Base-by-base conservation (phyloP, 2,113 vertebrate species). In the Bufo gargarizans region DNA sequence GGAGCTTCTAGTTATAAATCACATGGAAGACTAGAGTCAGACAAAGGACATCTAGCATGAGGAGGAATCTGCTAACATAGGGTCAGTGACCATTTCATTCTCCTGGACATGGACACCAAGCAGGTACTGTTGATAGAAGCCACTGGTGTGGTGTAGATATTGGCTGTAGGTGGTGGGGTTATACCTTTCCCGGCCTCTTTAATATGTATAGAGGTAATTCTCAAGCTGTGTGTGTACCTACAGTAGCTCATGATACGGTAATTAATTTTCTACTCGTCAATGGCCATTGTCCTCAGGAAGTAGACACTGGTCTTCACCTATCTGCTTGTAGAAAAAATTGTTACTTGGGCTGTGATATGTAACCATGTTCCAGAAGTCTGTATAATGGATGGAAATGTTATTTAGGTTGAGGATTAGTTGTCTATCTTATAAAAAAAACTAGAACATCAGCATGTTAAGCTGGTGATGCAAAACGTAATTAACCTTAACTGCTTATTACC, bases 61-160 rank as follows among this genome's bases (percentile, higher is more conserved):
- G 67, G 67, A 43, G 33, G 13, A 6, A 47, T 12, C 47, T 4
- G 11, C 82, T 17, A 53, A 49, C 45, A 13, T 50, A 33, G 67
- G 82, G n/a, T 72, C 67, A 56, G 19, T 71, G 45, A 43, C 13
- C 50, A 53, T 33, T 84, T 72, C 65, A 45, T 43, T 56, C 82
- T 69, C 2, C 12, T 12, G 45, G 11, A 13, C n/a, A 85, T 85
- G 83, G 83, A 85, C 6, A 33, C 82, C 20, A 85, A 85, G 22
- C 83, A 85, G 83, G 83, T 85, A 85, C 81, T 13, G 20, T 49
- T 47, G 77, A n/a, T 13, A 77, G 12, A 5, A 78, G 4, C 47
- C 2, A 8, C 71, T 71, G 69, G 69, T 2, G 11, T 14, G 8
- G 2, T 33, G 7, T 10, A 50, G 47, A 50, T 20, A 47, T 11